These are phyloP conservation scores for Chionodraco myersi DNA, from an alignment of 2,113 vertebrate genomes.

Conservation along the genomic window DNA sequence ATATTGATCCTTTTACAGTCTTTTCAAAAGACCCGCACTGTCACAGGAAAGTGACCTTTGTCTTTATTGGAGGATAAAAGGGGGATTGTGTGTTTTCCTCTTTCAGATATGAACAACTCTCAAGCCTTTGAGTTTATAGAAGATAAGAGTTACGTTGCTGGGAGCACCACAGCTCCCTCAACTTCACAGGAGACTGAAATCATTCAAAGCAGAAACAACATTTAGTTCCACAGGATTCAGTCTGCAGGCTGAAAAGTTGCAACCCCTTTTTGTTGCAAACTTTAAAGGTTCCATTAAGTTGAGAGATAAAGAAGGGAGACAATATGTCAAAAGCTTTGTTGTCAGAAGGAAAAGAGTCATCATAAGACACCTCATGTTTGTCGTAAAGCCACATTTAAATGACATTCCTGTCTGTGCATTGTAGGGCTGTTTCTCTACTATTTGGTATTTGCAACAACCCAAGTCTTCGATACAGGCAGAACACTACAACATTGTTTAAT, in stretches of 20 bases:
- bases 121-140: neutral
- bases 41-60: constrained; percentile 56
- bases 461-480: neutral
- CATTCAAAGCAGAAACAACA: neutral
- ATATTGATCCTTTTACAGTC: neutral
- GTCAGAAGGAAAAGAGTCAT: neutral
- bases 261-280: too few relatives aligned
- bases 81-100: neutral
- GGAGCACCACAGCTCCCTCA: neutral
- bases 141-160: neutral
- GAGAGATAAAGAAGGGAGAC: too few relatives aligned
- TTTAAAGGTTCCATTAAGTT: too few relatives aligned
- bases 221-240: neutral
- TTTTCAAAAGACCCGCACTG: neutral
- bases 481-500: neutral
- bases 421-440: neutral
- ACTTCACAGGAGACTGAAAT: neutral
- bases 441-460: neutral
- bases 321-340: too few relatives aligned
- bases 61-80: neutral
- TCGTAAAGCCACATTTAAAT: neutral
- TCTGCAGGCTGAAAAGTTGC: neutral
- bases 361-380: neutral
- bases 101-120: neutral
- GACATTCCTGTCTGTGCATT: constrained; percentile 2